Evolutionary conservation across 2,113 vertebrate species (phyloP).

Genomic region (Apaloderma vittatum): DNA sequence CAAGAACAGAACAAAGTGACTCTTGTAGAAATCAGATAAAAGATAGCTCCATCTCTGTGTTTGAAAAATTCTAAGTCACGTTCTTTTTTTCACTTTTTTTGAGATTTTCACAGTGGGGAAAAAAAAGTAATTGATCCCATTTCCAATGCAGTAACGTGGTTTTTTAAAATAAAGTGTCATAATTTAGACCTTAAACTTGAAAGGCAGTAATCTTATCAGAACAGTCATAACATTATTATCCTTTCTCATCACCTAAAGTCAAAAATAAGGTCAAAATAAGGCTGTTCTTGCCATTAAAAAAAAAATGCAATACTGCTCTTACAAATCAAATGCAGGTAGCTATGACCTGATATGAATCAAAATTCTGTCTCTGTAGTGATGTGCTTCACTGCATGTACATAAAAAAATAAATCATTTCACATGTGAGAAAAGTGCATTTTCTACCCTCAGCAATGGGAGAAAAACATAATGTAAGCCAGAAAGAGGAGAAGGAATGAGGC

Average conservation of each 20-base stretch:
- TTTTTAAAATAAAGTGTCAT: neutral
- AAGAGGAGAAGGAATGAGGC: neutral
- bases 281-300: neutral
- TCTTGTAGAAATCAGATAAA: neutral
- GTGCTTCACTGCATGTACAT: neutral
- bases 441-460: neutral
- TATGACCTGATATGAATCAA: neutral
- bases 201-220: neutral
- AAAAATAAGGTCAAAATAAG: neutral
- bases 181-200: neutral
- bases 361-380: neutral
- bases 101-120: neutral
- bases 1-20: neutral
- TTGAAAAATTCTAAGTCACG: neutral
- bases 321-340: neutral
- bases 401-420: neutral
- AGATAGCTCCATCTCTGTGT: neutral
- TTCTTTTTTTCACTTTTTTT: neutral
- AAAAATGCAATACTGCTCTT: neutral
- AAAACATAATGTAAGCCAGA: neutral
- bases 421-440: neutral
- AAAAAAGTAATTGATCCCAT: neutral
- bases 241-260: neutral
- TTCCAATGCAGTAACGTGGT: neutral
- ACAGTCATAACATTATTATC: neutral